Base-by-base conservation (phyloP, 2,113 vertebrate genomes). In the Limnothrissa miodon region DNA sequence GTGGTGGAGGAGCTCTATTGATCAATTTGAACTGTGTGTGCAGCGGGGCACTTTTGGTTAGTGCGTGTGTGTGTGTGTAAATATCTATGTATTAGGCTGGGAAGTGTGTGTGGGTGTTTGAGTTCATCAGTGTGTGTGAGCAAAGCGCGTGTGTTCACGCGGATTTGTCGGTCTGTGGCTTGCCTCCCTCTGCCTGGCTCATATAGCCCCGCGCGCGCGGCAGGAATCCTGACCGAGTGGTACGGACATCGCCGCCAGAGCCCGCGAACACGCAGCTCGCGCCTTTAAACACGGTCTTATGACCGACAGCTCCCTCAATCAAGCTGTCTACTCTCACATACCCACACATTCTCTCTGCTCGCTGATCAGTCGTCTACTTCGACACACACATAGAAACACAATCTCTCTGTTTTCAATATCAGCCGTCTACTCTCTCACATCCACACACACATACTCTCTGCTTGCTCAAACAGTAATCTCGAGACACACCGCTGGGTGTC, bases 181-280 rank as follows among this genome's bases (percentile, higher is more conserved):
- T 94, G 95, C 93, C 91, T 95, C 94, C 89, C 92, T 93, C 94
- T 92, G 93, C 95, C 95, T 95, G 95, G 94, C 95, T 95, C 95
- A 92, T 93, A 93, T 92, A 92, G 94, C 92, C 91, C 95, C 90
- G 92, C 89, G 88, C 90, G 92, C 89, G 88, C 89, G 56, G 93
- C 92, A 95, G 96, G 96, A 96, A 94, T 95, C 95, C 95, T 93
- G 92, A 92, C 91, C 85, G 95, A 93, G 94, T 97, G 97, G 96
- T 95, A 98, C 96, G 95, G 97, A 98, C 94, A 94, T 98, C 96
- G 92, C 97, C 95, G 93, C 94, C 89, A 92, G 94, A 96, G 95
- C 95, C 94, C 89, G 92, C 92, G 83, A 91, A 92, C 93, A 86
- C 95, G 92, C 90, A 92, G 89, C 92, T 92, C 95, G 93, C 93